Percentiles rank a stretch among this genome's conserved stretches.
phyloP scores from a whole-genome alignment of 2,797 vertebrate species.

The Myoxocephalus aenaeus region DNA sequence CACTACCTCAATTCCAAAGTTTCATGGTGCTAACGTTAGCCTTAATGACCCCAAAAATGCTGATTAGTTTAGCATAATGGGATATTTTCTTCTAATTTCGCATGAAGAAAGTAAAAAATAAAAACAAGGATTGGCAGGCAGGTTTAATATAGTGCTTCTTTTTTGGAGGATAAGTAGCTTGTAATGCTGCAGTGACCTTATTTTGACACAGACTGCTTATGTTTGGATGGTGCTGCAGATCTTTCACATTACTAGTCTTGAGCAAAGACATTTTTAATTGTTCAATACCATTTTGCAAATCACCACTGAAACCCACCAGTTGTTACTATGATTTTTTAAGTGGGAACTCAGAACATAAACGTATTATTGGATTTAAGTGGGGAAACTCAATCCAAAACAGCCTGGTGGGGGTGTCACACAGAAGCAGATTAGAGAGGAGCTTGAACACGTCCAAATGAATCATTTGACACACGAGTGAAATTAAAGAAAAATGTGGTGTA shows the following conservation, averaged over 20 bases:
- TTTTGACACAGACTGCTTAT: slow-evolving; percentile 19
- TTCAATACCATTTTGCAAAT: neutral
- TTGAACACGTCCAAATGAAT: slow-evolving; percentile 20
- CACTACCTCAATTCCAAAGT: neutral
- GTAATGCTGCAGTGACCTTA: slow-evolving; percentile 25
- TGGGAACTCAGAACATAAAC: neutral
- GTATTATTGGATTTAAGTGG: neutral
- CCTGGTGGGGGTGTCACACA: slow-evolving; percentile 16
- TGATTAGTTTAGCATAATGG: neutral
- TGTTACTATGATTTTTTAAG: neutral
- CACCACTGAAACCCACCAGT: neutral
- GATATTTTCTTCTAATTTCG: neutral
- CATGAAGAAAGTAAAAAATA: neutral
- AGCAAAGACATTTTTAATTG: neutral
- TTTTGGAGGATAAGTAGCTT: slow-evolving; percentile 7
- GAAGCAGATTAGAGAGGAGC: slow-evolving; percentile 19
- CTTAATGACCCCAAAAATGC: neutral
- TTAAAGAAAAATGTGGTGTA: slow-evolving; percentile 24
- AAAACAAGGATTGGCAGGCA: neutral
- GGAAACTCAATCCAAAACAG: neutral
- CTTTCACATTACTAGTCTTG: neutral
- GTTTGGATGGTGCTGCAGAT: neutral
- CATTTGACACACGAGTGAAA: slow-evolving; percentile 14
- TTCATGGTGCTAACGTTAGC: neutral
- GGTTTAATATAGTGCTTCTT: slow-evolving; percentile 10